phyloP scores from a whole-genome alignment of 2,113 vertebrate genomes.

The Bagarius yarrelli region DNA sequence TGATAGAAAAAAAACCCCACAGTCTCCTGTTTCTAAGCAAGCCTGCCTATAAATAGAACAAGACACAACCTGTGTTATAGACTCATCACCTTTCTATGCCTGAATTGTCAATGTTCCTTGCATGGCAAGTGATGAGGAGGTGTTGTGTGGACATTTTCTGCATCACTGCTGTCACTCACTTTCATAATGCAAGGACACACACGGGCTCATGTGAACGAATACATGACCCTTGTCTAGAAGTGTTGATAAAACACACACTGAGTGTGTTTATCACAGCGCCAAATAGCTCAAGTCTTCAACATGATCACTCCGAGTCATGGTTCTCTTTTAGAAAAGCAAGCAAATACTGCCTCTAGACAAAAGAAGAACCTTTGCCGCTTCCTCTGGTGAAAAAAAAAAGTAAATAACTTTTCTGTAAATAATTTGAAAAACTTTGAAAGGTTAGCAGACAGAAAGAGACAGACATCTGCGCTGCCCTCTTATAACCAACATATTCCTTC shows the following conservation, averaged over 20 bases:
- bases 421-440: not conserved
- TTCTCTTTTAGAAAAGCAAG: not conserved
- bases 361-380: not conserved
- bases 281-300: not conserved
- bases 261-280: not conserved
- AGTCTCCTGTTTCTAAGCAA: slow-evolving; percentile 16
- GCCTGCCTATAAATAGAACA: slow-evolving; percentile 22
- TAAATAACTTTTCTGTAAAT: not conserved
- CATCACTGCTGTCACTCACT: slow-evolving; percentile 26
- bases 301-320: not conserved
- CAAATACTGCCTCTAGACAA: not conserved
- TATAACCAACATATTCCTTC: not conserved
- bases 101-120: slow-evolving; percentile 29
- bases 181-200: slow-evolving; percentile 16
- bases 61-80: not conserved
- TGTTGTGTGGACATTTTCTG: slow-evolving; percentile 27
- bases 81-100: slow-evolving; percentile 30
- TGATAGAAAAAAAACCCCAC: not conserved
- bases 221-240: slow-evolving; percentile 13
- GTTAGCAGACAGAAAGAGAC: not conserved
- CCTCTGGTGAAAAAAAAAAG: not conserved
- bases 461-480: not conserved
- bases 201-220: not conserved
- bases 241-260: slow-evolving; percentile 28
- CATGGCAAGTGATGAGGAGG: not conserved